phyloP scores from a whole-genome alignment of 2,888 invertebrate genomes.

The Tanytarsus gracilentus region DNA sequence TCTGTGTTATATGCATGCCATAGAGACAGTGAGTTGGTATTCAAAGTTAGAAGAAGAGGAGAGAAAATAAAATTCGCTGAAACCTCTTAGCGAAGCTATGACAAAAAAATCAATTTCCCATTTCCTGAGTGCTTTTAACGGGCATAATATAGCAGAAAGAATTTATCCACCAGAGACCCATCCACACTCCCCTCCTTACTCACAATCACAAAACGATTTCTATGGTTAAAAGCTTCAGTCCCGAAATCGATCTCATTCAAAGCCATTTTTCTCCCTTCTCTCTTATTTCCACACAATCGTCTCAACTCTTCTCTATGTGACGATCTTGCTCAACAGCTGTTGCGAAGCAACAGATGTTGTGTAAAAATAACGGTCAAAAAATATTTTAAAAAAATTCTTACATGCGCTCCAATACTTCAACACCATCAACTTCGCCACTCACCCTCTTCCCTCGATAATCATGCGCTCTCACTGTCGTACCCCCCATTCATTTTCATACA shows the following conservation, averaged over 20 bases:
- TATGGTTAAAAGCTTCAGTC: neutral
- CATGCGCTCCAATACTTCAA: too few species aligned
- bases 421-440: too few species aligned
- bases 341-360: too few species aligned
- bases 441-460: too few species aligned
- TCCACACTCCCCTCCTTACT: neutral
- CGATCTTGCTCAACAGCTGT: too few species aligned
- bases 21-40: constrained; percentile 5
- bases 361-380: too few species aligned
- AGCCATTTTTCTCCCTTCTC: neutral
- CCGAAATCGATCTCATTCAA: neutral
- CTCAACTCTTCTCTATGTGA: too few species aligned
- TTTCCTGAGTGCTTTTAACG: constrained; percentile 18
- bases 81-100: constrained; percentile 5
- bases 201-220: neutral
- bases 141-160: constrained; percentile 12
- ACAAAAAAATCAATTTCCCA: constrained; percentile 17
- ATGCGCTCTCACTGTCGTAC: too few species aligned
- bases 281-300: too few species aligned
- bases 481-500: too few species aligned
- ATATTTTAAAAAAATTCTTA: too few species aligned
- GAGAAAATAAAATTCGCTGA: neutral
- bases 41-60: constrained; percentile 17
- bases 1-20: neutral
- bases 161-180: constrained; percentile 6